A percentile compares a stretch with the other conserved stretches of the same genome.
Evolutionary conservation across 2,113 vertebrate species (phyloP).

Genomic region (Hemiscyllium ocellatum): DNA sequence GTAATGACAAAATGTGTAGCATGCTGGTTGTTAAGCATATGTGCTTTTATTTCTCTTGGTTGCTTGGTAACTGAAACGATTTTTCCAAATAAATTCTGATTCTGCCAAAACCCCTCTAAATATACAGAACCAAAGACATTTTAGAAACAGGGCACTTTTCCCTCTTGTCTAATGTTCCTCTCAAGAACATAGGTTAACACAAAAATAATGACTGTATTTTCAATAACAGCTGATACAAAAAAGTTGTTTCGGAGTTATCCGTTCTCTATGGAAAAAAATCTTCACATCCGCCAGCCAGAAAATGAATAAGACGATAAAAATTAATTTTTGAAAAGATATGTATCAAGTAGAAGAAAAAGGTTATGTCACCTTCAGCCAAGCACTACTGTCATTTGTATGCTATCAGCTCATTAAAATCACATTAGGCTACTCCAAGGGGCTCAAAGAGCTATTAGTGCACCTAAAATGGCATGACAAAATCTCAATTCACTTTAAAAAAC

Average conservation of each 20-base stretch:
- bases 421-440: conserved; percentile 88
- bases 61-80: conserved; percentile 65
- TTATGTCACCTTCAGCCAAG: conserved; percentile 91
- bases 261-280: neutral
- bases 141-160: neutral
- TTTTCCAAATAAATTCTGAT: conserved; percentile 59
- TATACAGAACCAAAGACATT: neutral
- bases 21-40: conserved; percentile 68
- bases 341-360: conserved; percentile 71
- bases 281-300: neutral
- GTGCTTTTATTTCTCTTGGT: conserved; percentile 65
- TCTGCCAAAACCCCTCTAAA: conserved; percentile 55
- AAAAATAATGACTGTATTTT: neutral
- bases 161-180: neutral
- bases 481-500: conserved; percentile 76
- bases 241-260: neutral
- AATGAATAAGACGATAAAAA: conserved; percentile 48
- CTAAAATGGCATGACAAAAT: conserved; percentile 85
- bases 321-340: conserved; percentile 69
- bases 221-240: neutral
- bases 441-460: conserved; percentile 82
- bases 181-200: conserved; percentile 1
- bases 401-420: conserved; percentile 97
- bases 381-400: conserved; percentile 82
- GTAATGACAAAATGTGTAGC: conserved; percentile 71